Percentiles rank a stretch among this genome's conserved stretches.
Conservation (phyloP, 2,888 invertebrate species). For the Cephonodes hylas region DNA sequence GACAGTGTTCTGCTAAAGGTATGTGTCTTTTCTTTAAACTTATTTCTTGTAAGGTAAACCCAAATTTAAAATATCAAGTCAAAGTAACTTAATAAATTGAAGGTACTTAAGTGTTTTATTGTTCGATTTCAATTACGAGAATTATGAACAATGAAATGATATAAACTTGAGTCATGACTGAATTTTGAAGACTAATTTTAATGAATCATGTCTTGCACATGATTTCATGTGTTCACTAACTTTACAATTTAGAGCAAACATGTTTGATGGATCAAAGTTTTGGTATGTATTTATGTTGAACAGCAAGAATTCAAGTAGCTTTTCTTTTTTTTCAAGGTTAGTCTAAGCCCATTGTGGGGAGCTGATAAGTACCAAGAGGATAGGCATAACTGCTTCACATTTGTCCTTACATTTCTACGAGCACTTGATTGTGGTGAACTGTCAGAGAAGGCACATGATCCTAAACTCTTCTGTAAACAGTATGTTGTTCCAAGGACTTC, state of each 20-base stretch:
- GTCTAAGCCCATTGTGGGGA: constrained; percentile 84
- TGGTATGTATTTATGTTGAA: too few relatives aligned
- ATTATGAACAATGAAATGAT: neutral
- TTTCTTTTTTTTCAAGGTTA: constrained; percentile 51
- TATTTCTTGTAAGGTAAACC: too few relatives aligned
- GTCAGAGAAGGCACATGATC: constrained; percentile 84
- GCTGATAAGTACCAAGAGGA: constrained; percentile 87
- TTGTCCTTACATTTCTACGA: constrained; percentile 90
- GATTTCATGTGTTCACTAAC: neutral
- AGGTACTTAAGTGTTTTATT: neutral
- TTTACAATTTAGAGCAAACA: too few relatives aligned
- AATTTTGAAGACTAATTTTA: neutral
- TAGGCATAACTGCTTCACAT: constrained; percentile 91
- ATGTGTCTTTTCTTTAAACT: neutral
- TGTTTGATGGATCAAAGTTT: too few relatives aligned
- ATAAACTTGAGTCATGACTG: neutral
- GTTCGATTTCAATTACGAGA: neutral
- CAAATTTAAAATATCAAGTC: too few relatives aligned
- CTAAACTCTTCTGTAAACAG: constrained; percentile 88
- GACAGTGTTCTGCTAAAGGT: constrained; percentile 84
- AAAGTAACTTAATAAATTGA: neutral
- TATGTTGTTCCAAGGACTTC: constrained; percentile 91
- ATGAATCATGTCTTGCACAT: neutral
- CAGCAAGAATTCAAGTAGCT: too few relatives aligned
- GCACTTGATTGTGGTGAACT: constrained; percentile 86